A percentile compares a stretch with the other conserved stretches of the same genome.
phyloP scores from a whole-genome alignment of 1,140 invertebrate genomes.

The Ceratosolen fusciceps region DNA sequence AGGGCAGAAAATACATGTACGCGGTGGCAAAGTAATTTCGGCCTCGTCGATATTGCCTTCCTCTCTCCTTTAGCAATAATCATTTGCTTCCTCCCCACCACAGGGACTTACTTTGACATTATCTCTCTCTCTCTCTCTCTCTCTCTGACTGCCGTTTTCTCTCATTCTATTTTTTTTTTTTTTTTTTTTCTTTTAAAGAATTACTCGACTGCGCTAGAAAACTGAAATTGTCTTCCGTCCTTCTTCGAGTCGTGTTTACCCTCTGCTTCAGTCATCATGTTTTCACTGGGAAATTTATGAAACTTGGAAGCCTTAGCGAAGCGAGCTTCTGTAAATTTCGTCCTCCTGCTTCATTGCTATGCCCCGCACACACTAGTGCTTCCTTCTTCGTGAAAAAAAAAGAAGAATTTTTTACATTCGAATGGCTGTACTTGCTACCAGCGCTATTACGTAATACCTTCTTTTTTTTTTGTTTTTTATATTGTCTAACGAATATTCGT shows the following conservation, averaged over 20 bases:
- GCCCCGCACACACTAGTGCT: background rate
- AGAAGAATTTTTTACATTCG: constrained; percentile 18
- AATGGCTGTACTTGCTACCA: background rate
- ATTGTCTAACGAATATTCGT: background rate
- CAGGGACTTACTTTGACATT: background rate
- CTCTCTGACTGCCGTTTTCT: too few species aligned
- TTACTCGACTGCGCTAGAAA: background rate
- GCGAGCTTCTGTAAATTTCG: constrained; percentile 14
- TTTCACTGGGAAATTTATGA: constrained; percentile 34
- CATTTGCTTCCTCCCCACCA: background rate
- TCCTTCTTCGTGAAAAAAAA: constrained; percentile 5
- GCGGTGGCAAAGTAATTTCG: too few species aligned
- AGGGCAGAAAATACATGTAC: too few species aligned
- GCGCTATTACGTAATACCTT: background rate
- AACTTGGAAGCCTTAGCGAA: background rate
- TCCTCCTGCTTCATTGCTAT: background rate
- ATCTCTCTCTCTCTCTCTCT: too few species aligned
- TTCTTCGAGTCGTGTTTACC: constrained; percentile 12
- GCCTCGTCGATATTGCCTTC: background rate
- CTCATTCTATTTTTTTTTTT: too few species aligned
- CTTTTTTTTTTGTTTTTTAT: background rate
- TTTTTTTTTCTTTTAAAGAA: too few species aligned
- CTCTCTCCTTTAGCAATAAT: constrained; percentile 5
- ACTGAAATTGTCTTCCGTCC: constrained; percentile 8
- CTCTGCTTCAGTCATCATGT: background rate